phyloP scores from a whole-genome alignment of 2,113 vertebrate species.

The Ophthalmolycus amberensis region DNA sequence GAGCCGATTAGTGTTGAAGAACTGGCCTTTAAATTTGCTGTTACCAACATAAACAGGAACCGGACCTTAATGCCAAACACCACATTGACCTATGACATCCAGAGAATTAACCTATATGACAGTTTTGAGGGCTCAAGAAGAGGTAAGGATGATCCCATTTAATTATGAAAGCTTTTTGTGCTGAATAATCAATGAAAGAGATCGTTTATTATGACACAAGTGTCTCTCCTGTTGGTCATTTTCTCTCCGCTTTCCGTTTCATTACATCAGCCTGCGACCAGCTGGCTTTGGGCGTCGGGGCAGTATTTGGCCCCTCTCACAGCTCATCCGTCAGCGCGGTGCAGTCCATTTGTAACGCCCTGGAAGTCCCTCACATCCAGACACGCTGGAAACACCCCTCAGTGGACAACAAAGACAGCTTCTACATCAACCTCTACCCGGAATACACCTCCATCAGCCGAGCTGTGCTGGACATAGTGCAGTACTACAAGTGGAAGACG shows the following conservation, averaged over 20 bases:
- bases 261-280: constrained; percentile 91
- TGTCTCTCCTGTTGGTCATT: background rate
- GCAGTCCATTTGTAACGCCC: constrained; percentile 97
- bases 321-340: constrained; percentile 96
- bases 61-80: constrained; percentile 97
- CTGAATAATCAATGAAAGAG: background rate
- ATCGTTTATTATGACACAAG: background rate
- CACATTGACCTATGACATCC: constrained; percentile 98
- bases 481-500: constrained; percentile 95
- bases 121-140: constrained; percentile 97
- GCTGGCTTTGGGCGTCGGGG: constrained; percentile 94
- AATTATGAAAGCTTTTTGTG: background rate
- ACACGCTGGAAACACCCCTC: constrained; percentile 97
- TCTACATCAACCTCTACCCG: constrained; percentile 97
- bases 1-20: constrained; percentile 96
- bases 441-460: constrained; percentile 95
- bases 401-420: constrained; percentile 93
- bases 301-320: constrained; percentile 95
- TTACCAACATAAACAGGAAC: constrained; percentile 97
- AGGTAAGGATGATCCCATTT: constrained; percentile 83
- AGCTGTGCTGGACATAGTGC: constrained; percentile 93
- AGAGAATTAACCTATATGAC: constrained; percentile 98
- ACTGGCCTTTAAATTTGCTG: constrained; percentile 98
- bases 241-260: background rate
- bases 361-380: constrained; percentile 98